Evolutionary conservation across 2,797 vertebrate genomes (phyloP), one percentile per base, ranked within the genome.

Genomic region (Threskiornis aethiopicus): DNA sequence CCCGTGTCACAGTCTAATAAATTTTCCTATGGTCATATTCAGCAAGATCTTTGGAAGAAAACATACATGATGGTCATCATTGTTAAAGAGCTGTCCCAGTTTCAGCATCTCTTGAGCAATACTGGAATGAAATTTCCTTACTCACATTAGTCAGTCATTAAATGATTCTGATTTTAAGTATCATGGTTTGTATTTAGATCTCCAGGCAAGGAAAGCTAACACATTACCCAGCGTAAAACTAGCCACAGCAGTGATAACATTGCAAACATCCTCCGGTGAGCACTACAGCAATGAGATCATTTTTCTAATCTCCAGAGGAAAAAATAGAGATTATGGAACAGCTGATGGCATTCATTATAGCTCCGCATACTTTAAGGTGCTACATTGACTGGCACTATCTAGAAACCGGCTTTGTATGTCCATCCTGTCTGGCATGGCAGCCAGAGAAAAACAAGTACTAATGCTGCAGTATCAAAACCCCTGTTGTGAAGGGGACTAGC

Each of bases 1-100:
- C 2, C 29, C 22, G 5, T n/a, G 12, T 61, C 24, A 35, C 29
- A 18, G 31, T 9, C 51, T 37, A 54, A 59, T 25, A 33, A 29
- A 41, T 83, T 64, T 85, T 86, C 51, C 33, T 44, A 18, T 9
- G 21, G 21, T 39, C 11, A 14, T 90, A 92, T 89, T 94, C 69
- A 83, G 21, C 19, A 24, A 29, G 35, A 67, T 33, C 46, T 58
- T 57, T 44, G 42, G 21, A 59, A 70, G 52, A 76, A 69, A 80
- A 21, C 0, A 0, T 29, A 61, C 4, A 2, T 39, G 24, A 18
- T 10, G 20, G 37, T 52, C 16, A 80, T 22, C 42, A n/a, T 33
- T 29, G 42, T 37, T 44, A 13, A 80, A 83, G 29, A 58, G 3
- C 9, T 59, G 35, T 61, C 47, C 66, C 64, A 35, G 18, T 73